Percentiles rank a stretch among this genome's conserved stretches.
Conservation (phyloP, 2,113 vertebrate genomes). For the Istiophorus platypterus region DNA sequence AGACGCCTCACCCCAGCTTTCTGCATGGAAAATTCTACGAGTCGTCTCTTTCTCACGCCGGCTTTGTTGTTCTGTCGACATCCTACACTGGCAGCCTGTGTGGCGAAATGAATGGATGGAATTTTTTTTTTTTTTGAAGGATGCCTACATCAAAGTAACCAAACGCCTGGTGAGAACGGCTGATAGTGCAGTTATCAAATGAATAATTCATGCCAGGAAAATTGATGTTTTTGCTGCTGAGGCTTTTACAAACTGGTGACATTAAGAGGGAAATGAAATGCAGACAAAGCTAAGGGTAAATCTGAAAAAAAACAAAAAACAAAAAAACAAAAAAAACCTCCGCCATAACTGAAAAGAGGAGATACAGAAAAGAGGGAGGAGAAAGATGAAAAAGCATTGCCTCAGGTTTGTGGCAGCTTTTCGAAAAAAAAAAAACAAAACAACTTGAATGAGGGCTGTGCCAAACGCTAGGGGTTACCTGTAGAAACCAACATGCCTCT, state of each 20-base stretch:
- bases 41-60: background rate
- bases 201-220: slow-evolving; percentile 71
- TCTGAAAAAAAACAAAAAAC: too few species aligned
- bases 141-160: slow-evolving; percentile 64
- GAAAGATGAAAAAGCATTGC: slow-evolving; percentile 15
- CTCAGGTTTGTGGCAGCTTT: slow-evolving; percentile 42
- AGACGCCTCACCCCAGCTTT: slow-evolving; percentile 32
- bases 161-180: slow-evolving; percentile 48
- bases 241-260: slow-evolving; percentile 64
- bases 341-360: slow-evolving; percentile 4
- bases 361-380: slow-evolving; percentile 27
- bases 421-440: slow-evolving; percentile 32
- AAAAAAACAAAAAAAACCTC: slow-evolving; percentile 9
- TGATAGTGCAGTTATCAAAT: slow-evolving; percentile 69
- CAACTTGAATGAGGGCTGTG: slow-evolving; percentile 35
- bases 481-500: slow-evolving; percentile 40
- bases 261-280: slow-evolving; percentile 58
- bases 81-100: background rate
- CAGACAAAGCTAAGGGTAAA: slow-evolving; percentile 42
- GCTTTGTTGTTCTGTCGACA: background rate
- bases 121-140: slow-evolving; percentile 46
- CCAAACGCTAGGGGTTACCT: slow-evolving; percentile 37
- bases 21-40: slow-evolving; percentile 4
- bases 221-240: slow-evolving; percentile 49
- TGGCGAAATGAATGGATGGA: slow-evolving; percentile 23